phyloP scores from a whole-genome alignment of 2,888 invertebrate species.

The Lasioglossum oenotherae region DNA sequence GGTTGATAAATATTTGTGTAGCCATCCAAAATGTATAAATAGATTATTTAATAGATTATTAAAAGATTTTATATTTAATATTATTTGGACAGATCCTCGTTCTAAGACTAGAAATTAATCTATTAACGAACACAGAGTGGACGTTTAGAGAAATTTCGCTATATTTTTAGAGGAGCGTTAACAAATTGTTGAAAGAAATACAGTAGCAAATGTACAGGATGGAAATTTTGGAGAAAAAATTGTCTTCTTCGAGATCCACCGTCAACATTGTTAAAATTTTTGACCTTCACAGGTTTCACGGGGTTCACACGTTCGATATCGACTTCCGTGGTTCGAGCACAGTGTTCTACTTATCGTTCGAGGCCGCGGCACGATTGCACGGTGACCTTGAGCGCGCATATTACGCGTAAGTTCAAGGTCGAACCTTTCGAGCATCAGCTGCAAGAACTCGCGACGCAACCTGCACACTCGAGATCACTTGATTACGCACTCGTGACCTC shows the following conservation, averaged over 20 bases:
- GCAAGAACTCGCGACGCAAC: constrained; percentile 3
- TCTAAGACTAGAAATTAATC: no score
- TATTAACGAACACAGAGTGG: no score
- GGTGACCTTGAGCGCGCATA: not conserved
- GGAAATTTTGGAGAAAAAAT: not conserved
- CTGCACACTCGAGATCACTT: constrained; percentile 2
- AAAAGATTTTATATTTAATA: no score
- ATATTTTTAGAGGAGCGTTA: no score
- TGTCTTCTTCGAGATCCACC: not conserved
- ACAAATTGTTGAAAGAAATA: no score
- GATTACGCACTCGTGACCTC: constrained; percentile 5
- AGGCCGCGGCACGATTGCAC: not conserved
- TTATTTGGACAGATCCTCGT: no score
- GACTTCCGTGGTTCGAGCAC: not conserved
- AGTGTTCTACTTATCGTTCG: not conserved
- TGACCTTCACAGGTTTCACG: not conserved
- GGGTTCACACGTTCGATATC: not conserved
- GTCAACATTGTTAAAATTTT: not conserved
- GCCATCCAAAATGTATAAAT: no score
- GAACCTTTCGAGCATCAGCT: constrained; percentile 11
- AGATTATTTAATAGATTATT: no score
- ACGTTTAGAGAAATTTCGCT: no score
- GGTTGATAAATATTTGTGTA: no score
- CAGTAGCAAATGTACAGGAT: no score
- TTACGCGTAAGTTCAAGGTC: not conserved